Evolutionary conservation across 2,797 vertebrate species (phyloP).

Genomic region (Sebastolobus alascanus): DNA sequence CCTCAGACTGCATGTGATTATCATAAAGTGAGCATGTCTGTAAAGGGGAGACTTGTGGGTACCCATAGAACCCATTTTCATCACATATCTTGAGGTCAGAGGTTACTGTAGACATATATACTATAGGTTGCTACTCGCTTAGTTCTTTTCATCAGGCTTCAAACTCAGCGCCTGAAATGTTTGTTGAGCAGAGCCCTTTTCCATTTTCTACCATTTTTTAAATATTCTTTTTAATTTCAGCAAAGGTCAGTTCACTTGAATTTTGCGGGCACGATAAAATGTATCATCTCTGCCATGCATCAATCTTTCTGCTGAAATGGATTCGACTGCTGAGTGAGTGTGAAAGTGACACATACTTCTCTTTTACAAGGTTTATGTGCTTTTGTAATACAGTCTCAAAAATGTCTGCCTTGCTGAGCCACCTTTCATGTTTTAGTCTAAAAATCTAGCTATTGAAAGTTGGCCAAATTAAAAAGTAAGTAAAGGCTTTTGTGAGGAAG

Average conservation of each 20-base stretch:
- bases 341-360: not conserved
- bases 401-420: conserved; percentile 11
- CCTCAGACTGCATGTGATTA: too few relatives aligned
- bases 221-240: not conserved
- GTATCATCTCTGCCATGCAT: not conserved
- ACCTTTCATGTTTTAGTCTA: conserved; percentile 1
- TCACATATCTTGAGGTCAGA: too few relatives aligned
- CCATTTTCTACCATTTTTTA: not conserved
- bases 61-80: too few relatives aligned
- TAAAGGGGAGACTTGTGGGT: too few relatives aligned
- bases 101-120: too few relatives aligned
- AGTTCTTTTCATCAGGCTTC: not conserved
- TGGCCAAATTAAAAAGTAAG: conserved; percentile 17
- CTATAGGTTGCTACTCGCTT: too few relatives aligned
- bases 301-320: not conserved
- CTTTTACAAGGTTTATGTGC: conserved; percentile 5
- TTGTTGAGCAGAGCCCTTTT: not conserved
- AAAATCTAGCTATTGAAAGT: conserved; percentile 17
- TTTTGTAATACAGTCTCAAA: conserved; percentile 23
- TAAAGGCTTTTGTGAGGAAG: conserved; percentile 24
- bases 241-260: not conserved
- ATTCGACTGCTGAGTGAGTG: not conserved
- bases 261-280: not conserved
- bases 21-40: too few relatives aligned
- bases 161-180: not conserved